Evolutionary conservation across 2,797 vertebrate genomes (phyloP).

Genomic region (Thamnophis elegans): DNA sequence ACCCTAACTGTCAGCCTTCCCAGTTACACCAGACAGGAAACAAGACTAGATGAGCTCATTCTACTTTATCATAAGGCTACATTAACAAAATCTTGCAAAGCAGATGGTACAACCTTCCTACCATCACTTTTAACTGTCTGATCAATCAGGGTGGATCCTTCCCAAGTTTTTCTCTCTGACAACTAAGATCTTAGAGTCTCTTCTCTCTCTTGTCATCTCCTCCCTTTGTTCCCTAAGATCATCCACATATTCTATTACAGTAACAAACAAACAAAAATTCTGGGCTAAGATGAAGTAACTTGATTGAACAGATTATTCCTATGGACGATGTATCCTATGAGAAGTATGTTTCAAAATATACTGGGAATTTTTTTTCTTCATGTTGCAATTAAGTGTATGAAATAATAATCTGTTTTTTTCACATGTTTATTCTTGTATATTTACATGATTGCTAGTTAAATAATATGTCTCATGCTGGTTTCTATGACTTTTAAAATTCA

Average conservation of each 20-base stretch:
- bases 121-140: neutral
- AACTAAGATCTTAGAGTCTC: neutral
- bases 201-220: neutral
- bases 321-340: neutral
- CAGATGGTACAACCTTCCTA: no score
- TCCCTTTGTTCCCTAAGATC: neutral
- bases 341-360: neutral
- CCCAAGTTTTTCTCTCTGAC: neutral
- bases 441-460: neutral
- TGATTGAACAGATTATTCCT: neutral
- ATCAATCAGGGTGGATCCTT: neutral
- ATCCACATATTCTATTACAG: neutral
- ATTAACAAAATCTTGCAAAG: neutral
- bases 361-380: neutral
- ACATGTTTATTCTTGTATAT: neutral
- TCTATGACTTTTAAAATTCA: neutral
- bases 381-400: neutral
- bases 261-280: neutral
- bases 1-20: neutral
- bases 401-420: neutral
- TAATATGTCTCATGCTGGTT: neutral
- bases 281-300: neutral
- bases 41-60: neutral
- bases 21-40: neutral
- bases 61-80: neutral